A percentile compares a stretch with the other conserved stretches of the same genome.
Evolutionary conservation across 2,888 invertebrate genomes (phyloP).

Genomic region (Acanthosepion esculentum): DNA sequence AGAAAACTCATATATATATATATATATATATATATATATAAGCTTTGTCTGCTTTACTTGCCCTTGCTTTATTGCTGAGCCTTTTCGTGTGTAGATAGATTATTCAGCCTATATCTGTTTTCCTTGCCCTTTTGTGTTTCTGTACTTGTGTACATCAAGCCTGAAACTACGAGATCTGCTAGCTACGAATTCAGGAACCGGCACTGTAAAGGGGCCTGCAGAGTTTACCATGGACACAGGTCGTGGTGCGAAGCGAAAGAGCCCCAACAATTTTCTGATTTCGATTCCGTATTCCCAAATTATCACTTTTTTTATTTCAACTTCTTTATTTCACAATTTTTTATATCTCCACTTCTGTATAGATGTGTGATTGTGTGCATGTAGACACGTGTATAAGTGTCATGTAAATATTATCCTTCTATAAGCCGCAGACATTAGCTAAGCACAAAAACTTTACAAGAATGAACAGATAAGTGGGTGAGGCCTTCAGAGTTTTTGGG

Average conservation of each 20-base stretch:
- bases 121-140: neutral
- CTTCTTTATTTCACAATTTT: neutral
- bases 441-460: no score
- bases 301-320: neutral
- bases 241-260: neutral
- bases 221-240: neutral
- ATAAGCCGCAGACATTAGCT: no score
- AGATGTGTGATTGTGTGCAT: constrained; percentile 23
- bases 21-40: constrained; percentile 7
- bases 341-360: neutral
- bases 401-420: neutral
- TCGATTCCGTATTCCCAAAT: neutral
- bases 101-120: neutral
- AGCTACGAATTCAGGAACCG: constrained; percentile 14
- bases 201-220: constrained; percentile 8
- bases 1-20: neutral
- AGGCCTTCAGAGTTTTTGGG: no score
- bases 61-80: neutral
- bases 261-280: constrained; percentile 33
- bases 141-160: neutral
- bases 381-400: neutral
- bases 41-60: neutral
- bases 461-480: no score
- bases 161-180: constrained; percentile 33
- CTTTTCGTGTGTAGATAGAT: neutral